phyloP scores from a whole-genome alignment of 2,797 vertebrate species.

The Muscicapa comitata region DNA sequence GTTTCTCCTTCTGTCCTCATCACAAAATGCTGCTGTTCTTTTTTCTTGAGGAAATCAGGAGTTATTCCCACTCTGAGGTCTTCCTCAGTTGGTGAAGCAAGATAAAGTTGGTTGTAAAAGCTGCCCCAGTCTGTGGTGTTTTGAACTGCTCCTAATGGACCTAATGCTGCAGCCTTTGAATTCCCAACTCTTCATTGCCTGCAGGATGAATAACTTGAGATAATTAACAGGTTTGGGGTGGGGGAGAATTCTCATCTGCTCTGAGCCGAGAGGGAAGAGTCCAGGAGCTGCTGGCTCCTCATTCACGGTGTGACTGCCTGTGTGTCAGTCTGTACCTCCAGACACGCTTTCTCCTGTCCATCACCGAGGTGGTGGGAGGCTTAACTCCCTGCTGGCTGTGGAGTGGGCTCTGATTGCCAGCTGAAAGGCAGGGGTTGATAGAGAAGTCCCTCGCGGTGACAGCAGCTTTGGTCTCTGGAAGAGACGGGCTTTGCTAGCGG shows the following conservation, averaged over 20 bases:
- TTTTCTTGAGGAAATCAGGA: neutral
- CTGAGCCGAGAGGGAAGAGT: neutral
- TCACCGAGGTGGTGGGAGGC: neutral
- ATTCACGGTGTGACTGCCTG: accelerated
- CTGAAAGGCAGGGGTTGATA: conserved; percentile 55
- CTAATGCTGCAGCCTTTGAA: neutral
- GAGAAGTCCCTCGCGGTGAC: conserved; percentile 39
- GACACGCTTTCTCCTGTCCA: neutral
- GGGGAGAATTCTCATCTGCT: neutral
- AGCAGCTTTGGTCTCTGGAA: conserved; percentile 52
- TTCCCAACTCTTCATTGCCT: neutral
- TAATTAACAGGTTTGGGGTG: neutral
- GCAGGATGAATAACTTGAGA: neutral
- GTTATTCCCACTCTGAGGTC: neutral
- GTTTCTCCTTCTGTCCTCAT: neutral
- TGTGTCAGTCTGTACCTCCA: neutral
- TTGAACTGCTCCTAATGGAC: neutral
- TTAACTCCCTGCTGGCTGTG: conserved; percentile 8
- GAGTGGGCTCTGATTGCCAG: conserved; percentile 24
- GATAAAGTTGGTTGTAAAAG: neutral
- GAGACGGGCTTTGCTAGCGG: neutral
- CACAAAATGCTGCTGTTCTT: neutral
- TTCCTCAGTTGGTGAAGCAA: neutral
- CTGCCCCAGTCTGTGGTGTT: neutral
- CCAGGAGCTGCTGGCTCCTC: neutral